Evolutionary conservation across 2,113 vertebrate species (phyloP), one percentile per base, ranked within the genome.

Genomic region (Meriones unguiculatus): DNA sequence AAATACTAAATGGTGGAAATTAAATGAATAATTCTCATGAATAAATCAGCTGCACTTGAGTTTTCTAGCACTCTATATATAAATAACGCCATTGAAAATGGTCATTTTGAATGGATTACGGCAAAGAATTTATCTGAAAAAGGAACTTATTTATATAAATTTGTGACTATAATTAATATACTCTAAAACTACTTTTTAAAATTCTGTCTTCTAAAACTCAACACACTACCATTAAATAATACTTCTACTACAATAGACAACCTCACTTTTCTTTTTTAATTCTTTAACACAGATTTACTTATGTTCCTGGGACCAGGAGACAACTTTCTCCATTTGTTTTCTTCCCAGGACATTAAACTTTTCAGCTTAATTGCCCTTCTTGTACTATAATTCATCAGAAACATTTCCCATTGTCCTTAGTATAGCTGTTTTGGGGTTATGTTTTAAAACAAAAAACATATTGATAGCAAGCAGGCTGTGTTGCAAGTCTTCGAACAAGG

Each of bases 21-120:
- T 98, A 98, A 98, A 98, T 99, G 93, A 98, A 98, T 98, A 98
- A 98, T 98, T 98, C 95, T 96, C 95, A 98, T 98, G 84, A 98
- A 98, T 98, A 98, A 98, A 98, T 98, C 98, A 20, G 0, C 92
- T 93, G 94, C 64, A 93, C 73, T 98, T 87, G 91, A 95, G 88
- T 98, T 98, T 98, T 95, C 96, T 97, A 98, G 95, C 73, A 77
- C 70, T 97, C 90, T 88, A 24, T 57, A 88, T 65, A 95, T 90
- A 97, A 88, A 91, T 95, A 97, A 97, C 95, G 64, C 85, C 78
- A 94, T 97, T 95, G 96, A 95, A 97, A 98, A 96, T 54, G 30
- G 65, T 91, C 89, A 95, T 94, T 97, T 92, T 96, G 65, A 98
- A 98, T 96, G 84, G 50, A 84, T 78, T 20, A 59, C 30, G 18